phyloP scores from a whole-genome alignment of 2,888 invertebrate genomes.

The Epiperipatus broadwayi region DNA sequence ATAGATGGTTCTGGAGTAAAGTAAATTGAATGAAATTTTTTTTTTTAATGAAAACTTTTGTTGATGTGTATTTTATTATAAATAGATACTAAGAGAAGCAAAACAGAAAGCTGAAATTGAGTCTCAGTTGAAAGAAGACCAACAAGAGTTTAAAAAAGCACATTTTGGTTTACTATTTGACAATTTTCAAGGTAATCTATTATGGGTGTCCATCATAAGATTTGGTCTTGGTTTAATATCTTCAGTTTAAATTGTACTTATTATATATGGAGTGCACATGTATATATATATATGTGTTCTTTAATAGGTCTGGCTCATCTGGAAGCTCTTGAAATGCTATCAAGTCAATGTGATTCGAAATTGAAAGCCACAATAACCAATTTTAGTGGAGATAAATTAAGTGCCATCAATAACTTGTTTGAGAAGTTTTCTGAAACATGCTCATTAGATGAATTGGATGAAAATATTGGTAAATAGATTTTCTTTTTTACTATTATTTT shows the following conservation, averaged over 20 bases:
- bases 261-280: too few relatives aligned
- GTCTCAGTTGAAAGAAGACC: conserved; percentile 28
- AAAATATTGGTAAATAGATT: too few relatives aligned
- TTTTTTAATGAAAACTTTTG: background rate
- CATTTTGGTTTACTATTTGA: conserved; percentile 53
- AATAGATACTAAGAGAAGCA: conserved; percentile 47
- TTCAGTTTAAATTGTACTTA: too few relatives aligned
- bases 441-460: too few relatives aligned
- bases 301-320: conserved; percentile 58
- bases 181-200: conserved; percentile 54
- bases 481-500: too few relatives aligned
- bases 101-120: conserved; percentile 38
- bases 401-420: too few relatives aligned
- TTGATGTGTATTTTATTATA: conserved; percentile 10
- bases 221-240: too few relatives aligned
- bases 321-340: conserved; percentile 76
- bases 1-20: too few relatives aligned
- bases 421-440: too few relatives aligned
- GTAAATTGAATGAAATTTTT: conserved; percentile 1
- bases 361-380: conserved; percentile 43
- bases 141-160: conserved; percentile 40
- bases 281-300: too few relatives aligned
- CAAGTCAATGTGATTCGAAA: conserved; percentile 54
- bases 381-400: conserved; percentile 39
- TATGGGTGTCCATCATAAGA: too few relatives aligned